phyloP scores from a whole-genome alignment of 2,888 invertebrate species.

The Elysia crispata region DNA sequence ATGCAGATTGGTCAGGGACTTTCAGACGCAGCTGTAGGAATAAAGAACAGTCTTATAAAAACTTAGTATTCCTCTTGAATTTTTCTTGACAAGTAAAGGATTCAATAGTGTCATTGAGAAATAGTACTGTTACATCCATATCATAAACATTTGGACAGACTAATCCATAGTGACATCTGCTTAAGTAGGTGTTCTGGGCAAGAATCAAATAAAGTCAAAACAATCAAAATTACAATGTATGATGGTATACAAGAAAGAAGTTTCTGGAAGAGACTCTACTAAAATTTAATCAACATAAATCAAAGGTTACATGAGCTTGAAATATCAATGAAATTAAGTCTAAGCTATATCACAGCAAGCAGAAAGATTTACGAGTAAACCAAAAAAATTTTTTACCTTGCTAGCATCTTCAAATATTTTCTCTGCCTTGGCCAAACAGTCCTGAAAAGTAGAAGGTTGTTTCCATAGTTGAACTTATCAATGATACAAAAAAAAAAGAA shows the following conservation, averaged over 20 bases:
- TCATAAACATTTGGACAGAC: not conserved
- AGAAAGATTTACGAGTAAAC: not conserved
- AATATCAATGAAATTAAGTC: no score
- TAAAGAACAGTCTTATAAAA: not conserved
- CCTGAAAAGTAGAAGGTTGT: slow-evolving; percentile 77
- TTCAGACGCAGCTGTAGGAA: slow-evolving; percentile 54
- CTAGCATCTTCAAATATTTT: slow-evolving; percentile 86
- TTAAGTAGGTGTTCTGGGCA: no score
- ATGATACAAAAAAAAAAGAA: not conserved
- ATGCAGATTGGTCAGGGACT: slow-evolving; percentile 84
- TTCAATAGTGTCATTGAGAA: not conserved
- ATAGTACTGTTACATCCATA: not conserved
- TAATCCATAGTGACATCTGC: no score
- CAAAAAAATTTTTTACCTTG: slow-evolving; percentile 62
- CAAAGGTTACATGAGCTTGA: no score
- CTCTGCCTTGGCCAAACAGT: slow-evolving; percentile 88
- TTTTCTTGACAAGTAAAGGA: not conserved
- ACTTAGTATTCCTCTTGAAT: not conserved
- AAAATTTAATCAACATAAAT: no score
- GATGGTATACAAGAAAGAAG: no score
- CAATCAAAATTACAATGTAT: no score
- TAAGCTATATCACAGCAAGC: not conserved
- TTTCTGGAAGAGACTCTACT: no score
- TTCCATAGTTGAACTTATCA: not conserved
- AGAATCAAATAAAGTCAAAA: no score